A percentile compares a stretch with the other conserved stretches of the same genome.
Evolutionary conservation across 2,888 invertebrate species (phyloP).

Genomic region (Lagria hirta): DNA sequence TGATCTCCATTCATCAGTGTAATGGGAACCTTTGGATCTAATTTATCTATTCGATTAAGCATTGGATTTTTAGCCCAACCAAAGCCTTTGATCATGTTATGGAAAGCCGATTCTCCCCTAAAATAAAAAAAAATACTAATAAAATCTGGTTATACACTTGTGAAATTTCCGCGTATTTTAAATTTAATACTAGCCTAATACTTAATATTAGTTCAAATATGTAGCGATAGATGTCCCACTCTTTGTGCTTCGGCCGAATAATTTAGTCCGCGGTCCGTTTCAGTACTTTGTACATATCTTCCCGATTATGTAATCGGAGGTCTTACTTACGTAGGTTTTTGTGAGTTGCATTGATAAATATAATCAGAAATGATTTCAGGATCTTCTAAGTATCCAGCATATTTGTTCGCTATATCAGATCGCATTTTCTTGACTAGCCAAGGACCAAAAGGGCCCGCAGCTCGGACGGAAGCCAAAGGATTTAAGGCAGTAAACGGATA

Average conservation of each 20-base stretch:
- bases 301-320: no score
- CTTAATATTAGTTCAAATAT: neutral
- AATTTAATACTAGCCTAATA: neutral
- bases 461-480: constrained; percentile 88
- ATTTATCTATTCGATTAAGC: constrained; percentile 73
- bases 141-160: neutral
- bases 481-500: constrained; percentile 71
- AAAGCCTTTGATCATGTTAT: constrained; percentile 80
- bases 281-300: no score
- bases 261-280: no score
- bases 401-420: constrained; percentile 87
- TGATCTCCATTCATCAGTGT: constrained; percentile 90
- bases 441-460: constrained; percentile 84
- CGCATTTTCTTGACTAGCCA: constrained; percentile 83
- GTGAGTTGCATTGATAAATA: constrained; percentile 95
- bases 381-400: constrained; percentile 66
- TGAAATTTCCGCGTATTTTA: no score
- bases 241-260: no score
- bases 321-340: constrained; percentile 80
- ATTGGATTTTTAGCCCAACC: constrained; percentile 98
- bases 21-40: constrained; percentile 74
- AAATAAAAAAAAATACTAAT: constrained; percentile 34
- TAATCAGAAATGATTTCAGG: constrained; percentile 81
- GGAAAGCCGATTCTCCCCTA: constrained; percentile 92
- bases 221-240: no score